Conservation (phyloP, 1,140 invertebrate species). For the Cryptotermes secundus region DNA sequence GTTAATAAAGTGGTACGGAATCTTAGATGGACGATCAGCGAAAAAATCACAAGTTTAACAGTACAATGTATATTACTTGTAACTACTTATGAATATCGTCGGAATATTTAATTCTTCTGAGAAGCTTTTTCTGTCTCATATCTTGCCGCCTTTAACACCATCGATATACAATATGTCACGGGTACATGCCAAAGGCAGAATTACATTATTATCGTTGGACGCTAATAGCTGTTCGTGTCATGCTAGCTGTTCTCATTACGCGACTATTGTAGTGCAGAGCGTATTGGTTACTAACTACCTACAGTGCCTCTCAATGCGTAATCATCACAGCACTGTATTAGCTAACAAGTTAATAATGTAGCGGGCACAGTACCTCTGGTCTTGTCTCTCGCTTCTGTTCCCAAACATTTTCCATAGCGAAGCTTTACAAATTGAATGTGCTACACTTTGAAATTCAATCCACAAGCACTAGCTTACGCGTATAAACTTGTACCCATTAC, state of each 20-base stretch:
- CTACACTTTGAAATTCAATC: background rate
- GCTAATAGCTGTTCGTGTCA: slow-evolving; percentile 2
- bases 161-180: background rate
- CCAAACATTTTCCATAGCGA: background rate
- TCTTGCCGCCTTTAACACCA: background rate
- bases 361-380: background rate
- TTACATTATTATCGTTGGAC: background rate
- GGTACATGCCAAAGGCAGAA: background rate
- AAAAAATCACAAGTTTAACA: too few species aligned
- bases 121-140: background rate
- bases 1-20: too few species aligned
- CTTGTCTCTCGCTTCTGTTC: background rate
- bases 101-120: too few species aligned
- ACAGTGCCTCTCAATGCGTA: background rate
- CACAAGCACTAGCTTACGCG: background rate
- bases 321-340: background rate
- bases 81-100: too few species aligned
- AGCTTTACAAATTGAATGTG: slow-evolving; percentile 3
- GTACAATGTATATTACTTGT: too few species aligned
- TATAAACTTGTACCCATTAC: background rate
- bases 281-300: slow-evolving; percentile 16
- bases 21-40: too few species aligned
- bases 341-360: background rate
- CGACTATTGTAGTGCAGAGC: background rate
- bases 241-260: background rate